phyloP scores from a whole-genome alignment of 2,888 invertebrate genomes.

The Strigamia transsilvanica region DNA sequence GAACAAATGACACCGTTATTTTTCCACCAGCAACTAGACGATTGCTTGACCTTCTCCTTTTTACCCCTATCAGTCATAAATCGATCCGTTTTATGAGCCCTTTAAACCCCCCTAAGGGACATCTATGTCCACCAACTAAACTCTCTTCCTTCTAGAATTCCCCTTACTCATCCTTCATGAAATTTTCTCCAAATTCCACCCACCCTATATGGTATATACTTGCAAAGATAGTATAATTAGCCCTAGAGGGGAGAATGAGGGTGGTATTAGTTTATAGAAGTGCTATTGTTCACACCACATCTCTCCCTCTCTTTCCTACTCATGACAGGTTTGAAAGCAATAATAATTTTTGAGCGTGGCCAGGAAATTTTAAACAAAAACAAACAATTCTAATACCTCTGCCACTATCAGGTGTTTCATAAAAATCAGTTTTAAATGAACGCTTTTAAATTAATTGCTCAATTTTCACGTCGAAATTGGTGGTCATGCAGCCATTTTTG shows the following conservation, averaged over 20 bases:
- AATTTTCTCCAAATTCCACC: neutral
- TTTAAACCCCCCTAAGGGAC: constrained; percentile 36
- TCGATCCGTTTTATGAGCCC: constrained; percentile 42
- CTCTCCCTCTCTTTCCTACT: constrained; percentile 11
- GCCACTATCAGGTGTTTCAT: no score
- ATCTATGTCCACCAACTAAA: constrained; percentile 31
- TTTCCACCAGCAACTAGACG: neutral
- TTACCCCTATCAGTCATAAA: constrained; percentile 39
- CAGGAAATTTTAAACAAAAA: neutral
- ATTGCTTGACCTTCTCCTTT: constrained; percentile 21
- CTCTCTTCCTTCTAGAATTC: constrained; percentile 16
- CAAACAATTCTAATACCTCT: neutral
- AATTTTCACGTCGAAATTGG: no score
- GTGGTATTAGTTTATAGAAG: constrained; percentile 43
- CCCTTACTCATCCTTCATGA: neutral
- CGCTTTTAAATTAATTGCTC: no score
- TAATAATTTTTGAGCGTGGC: constrained; percentile 10
- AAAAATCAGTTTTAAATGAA: no score
- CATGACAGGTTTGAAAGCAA: constrained; percentile 21
- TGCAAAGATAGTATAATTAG: constrained; percentile 43
- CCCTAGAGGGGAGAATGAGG: constrained; percentile 43
- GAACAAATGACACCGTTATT: neutral
- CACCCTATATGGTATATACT: neutral
- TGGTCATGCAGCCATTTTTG: no score
- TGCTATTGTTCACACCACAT: constrained; percentile 38